Evolutionary conservation across 2,888 invertebrate genomes (phyloP).

Genomic region (Nemotelus nigrinus): DNA sequence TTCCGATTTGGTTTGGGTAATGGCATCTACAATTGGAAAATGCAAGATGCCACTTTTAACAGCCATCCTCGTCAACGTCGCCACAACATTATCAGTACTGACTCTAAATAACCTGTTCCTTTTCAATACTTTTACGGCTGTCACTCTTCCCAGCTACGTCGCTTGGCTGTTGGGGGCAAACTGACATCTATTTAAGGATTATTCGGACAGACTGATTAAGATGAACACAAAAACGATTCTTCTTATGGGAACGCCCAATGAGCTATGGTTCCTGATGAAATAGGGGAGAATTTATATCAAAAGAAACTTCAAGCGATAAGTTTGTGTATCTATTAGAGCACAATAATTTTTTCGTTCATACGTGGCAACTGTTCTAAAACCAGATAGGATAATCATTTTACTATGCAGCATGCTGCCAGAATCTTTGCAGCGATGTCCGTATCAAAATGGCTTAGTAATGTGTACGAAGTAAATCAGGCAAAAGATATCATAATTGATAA

Average conservation of each 20-base stretch:
- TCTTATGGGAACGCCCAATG: conserved; percentile 30
- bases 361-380: no score
- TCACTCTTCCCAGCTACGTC: conserved; percentile 30
- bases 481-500: no score
- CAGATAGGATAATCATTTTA: no score
- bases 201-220: conserved; percentile 44
- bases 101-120: conserved; percentile 36
- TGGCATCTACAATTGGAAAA: conserved; percentile 28
- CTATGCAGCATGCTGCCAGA: no score
- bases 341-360: no score
- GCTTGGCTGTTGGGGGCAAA: conserved; percentile 31
- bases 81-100: conserved; percentile 26
- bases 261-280: background rate
- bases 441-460: no score
- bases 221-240: conserved; percentile 34
- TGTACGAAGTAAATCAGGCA: no score
- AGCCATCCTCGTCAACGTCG: conserved; percentile 25
- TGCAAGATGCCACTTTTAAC: conserved; percentile 23
- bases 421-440: no score
- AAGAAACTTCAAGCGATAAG: no score
- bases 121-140: conserved; percentile 28
- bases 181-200: conserved; percentile 42
- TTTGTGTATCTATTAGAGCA: no score
- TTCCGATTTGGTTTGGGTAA: conserved; percentile 15
- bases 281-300: background rate